Base-by-base conservation (phyloP, 2,888 invertebrate genomes). In the Scotopteryx bipunctaria region DNA sequence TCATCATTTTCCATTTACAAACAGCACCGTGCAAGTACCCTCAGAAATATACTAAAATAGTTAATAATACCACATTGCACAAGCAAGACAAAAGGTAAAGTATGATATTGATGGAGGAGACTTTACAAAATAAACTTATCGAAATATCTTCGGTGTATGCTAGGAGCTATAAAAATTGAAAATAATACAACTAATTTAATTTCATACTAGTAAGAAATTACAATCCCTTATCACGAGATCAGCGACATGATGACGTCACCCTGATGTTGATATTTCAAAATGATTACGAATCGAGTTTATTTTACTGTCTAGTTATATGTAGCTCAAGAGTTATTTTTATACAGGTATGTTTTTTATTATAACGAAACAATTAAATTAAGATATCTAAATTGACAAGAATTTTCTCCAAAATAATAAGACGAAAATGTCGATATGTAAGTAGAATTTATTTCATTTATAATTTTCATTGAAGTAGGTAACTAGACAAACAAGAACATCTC, bases 211-310 rank as follows among this genome's bases (percentile, higher is more conserved):
- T 86, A 85, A 86, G 88, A 87, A 81, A 87, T 82, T 86, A 89
- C 81, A 88, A 88, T 90, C 89, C 89, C 86, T 88, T 90, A 90
- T 84, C 87, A 86, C 91, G 91, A 91, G 91, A 91, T 91, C 91
- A 90, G 87, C 81, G 84, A 87, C 89, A 69, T 72, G 69, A 66
- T 76, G 76, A 79, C 76, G 84, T 84, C 85, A 85, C 82, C 85
- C 46, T 73, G 81, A 77, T 75, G 78, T 83, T 80, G 71, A 68
- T 56, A 46, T 49, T 38, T 57, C 52, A 61, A 63, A 41, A 59
- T 47, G 60, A 64, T 60, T 55, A 63, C 53, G 53, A 50, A 43
- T 53, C 2, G 35, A 41, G 57, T 50, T 61, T 61, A 43, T 48
- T 25, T 52, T 38, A 2, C 53, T 60, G 64, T 64, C 63, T 69